These are phyloP conservation scores for Zele albiditarsus DNA, from an alignment of 2,888 invertebrate genomes.

Conservation along the genomic window DNA sequence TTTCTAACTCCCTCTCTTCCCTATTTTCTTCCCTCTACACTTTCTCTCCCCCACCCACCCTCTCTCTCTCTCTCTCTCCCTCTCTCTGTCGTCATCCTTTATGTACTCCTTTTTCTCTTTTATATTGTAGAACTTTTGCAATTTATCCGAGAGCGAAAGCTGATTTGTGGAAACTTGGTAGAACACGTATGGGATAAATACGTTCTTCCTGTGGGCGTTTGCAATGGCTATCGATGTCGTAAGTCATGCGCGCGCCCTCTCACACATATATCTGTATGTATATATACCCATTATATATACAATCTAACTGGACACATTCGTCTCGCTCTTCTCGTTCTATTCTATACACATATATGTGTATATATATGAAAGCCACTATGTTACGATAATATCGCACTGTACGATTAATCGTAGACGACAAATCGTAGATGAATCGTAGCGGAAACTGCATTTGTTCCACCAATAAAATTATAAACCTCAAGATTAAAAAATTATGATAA, in stretches of 20 bases:
- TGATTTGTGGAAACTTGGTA: slow-evolving; percentile 63
- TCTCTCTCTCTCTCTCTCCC: slow-evolving; percentile 1
- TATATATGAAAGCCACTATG: slow-evolving; percentile 31
- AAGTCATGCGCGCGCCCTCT: slow-evolving; percentile 58
- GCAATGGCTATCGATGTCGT: slow-evolving; percentile 61
- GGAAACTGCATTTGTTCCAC: slow-evolving; percentile 12
- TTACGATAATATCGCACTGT: slow-evolving; percentile 38
- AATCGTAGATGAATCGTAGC: slow-evolving; percentile 48
- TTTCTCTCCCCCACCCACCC: background rate
- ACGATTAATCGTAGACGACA: slow-evolving; percentile 52
- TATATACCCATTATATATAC: slow-evolving; percentile 10
- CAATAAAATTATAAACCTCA: background rate
- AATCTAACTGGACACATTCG: background rate
- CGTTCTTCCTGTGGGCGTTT: slow-evolving; percentile 61
- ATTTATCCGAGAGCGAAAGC: slow-evolving; percentile 62
- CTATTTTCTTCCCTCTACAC: slow-evolving; percentile 19
- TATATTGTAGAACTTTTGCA: slow-evolving; percentile 38
- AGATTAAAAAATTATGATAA: background rate
- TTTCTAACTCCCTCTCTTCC: background rate
- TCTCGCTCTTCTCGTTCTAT: slow-evolving; percentile 16
- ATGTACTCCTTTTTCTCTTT: slow-evolving; percentile 11
- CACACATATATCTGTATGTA: slow-evolving; percentile 3
- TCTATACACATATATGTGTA: slow-evolving; percentile 19
- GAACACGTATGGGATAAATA: slow-evolving; percentile 62
- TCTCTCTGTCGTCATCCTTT: background rate